Evolutionary conservation across 2,797 vertebrate species (phyloP), one percentile per base, ranked within the genome.

Genomic region (Amphiprion clarkii): DNA sequence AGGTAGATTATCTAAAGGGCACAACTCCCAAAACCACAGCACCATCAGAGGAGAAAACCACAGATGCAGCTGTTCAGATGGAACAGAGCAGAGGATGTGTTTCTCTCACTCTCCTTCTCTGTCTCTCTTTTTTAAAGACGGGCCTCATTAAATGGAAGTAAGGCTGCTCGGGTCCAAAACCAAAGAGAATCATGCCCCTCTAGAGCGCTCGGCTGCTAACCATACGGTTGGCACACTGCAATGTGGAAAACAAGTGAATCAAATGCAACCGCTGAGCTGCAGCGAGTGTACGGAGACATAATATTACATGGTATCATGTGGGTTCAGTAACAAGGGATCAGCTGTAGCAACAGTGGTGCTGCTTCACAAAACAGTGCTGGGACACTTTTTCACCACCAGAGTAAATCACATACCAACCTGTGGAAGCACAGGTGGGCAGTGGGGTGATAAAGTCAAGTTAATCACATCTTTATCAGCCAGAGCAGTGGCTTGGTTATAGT

Each of bases 41-140:
- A 29, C 78, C 75, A 84, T 88, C 85, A 74, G 75, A 88, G 70
- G 82, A 87, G 86, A 90, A 91, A 92, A 92, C 89, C 91, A 79
- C 86, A 86, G 83, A 79, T 88, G 92, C 92, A 93, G 92, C 92
- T 95, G 93, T 92, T 91, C 86, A 85, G 88, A 81, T 62, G 65
- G 85, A 92, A 85, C 73, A 76, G 76, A 89, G 78, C 53, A 51
- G 74, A 83, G 79, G 80, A 89, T 83, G 81, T 66, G 68, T 85
- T 85, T 87, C 84, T 89, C 81, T 89, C 85, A 60, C 87, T 90
- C 82, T 81, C 63, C 71, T 27, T 70, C 67, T 65, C 71, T 62
- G 59, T 77, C 70, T 74, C 69, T 84, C 79, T 33, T 48, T 19
- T 48, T 36, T 67, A 70, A 78, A 90, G 84, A 82, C 49, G 61